Evolutionary conservation across 2,113 vertebrate genomes (phyloP).

Genomic region (Siphamia tubifer): DNA sequence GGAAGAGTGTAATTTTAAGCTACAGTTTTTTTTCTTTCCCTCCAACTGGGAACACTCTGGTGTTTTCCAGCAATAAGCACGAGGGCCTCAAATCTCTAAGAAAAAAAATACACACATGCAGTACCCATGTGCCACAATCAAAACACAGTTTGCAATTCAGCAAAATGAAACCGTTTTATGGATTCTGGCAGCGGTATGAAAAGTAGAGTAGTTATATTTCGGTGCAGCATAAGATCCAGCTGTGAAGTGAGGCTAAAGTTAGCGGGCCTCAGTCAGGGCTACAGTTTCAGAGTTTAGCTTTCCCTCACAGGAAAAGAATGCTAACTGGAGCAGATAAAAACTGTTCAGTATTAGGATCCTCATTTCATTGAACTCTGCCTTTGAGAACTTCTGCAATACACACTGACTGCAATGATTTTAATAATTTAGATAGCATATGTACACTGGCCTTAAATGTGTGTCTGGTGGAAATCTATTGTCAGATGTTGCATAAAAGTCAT

Average conservation of each 20-base stretch:
- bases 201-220: constrained; percentile 40
- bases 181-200: constrained; percentile 56
- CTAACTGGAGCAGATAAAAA: constrained; percentile 8
- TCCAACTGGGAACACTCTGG: constrained; percentile 52
- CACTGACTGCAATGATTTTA: too few species aligned
- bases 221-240: constrained; percentile 42
- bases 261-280: constrained; percentile 17
- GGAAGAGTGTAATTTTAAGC: constrained; percentile 37
- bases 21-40: constrained; percentile 8
- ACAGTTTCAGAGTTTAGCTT: not conserved
- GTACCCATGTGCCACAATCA: constrained; percentile 64
- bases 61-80: constrained; percentile 53
- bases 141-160: constrained; percentile 62
- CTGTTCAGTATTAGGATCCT: constrained; percentile 5
- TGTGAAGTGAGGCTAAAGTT: constrained; percentile 48
- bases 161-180: constrained; percentile 54
- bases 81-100: constrained; percentile 40
- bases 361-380: not conserved
- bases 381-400: not conserved
- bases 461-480: too few species aligned
- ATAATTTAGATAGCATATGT: too few species aligned
- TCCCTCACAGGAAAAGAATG: not conserved
- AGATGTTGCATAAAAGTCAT: too few species aligned
- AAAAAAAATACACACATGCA: constrained; percentile 43
- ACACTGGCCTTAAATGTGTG: too few species aligned